Percentiles rank a stretch among this genome's conserved stretches.
Evolutionary conservation across 1,140 invertebrate species (phyloP).

Genomic region (Hydropsyche tenuis): DNA sequence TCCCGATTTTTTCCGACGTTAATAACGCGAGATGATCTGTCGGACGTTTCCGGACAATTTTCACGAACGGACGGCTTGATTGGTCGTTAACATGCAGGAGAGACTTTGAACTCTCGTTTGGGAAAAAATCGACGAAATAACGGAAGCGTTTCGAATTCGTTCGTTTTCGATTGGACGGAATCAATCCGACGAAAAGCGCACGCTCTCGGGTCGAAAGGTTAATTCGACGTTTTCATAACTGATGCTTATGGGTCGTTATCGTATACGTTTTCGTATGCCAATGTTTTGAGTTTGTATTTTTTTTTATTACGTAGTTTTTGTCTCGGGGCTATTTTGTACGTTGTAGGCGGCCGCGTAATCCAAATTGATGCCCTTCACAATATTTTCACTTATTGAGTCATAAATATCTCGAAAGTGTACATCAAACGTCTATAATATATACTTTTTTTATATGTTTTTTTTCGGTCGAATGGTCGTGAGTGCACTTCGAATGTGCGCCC

Average conservation of each 20-base stretch:
- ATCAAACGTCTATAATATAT: too few relatives aligned
- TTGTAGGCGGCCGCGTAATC: constrained; percentile 9
- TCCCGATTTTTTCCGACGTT: neutral
- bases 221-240: too few relatives aligned
- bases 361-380: constrained; percentile 19
- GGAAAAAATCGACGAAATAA: neutral
- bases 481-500: too few relatives aligned
- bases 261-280: too few relatives aligned
- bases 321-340: neutral
- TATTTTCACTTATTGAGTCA: constrained; percentile 26
- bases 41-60: constrained; percentile 24
- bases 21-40: constrained; percentile 20
- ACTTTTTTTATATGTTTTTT: too few relatives aligned
- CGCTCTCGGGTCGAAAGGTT: too few relatives aligned
- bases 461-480: too few relatives aligned
- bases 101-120: neutral
- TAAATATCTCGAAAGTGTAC: neutral
- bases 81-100: constrained; percentile 16
- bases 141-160: constrained; percentile 9
- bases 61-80: constrained; percentile 15
- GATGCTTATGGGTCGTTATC: too few relatives aligned
- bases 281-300: too few relatives aligned
- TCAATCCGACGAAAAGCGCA: too few relatives aligned
- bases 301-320: neutral
- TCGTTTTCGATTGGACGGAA: too few relatives aligned